Evolutionary conservation across 2,797 vertebrate genomes (phyloP).

Genomic region (Acanthurus leucopareius): DNA sequence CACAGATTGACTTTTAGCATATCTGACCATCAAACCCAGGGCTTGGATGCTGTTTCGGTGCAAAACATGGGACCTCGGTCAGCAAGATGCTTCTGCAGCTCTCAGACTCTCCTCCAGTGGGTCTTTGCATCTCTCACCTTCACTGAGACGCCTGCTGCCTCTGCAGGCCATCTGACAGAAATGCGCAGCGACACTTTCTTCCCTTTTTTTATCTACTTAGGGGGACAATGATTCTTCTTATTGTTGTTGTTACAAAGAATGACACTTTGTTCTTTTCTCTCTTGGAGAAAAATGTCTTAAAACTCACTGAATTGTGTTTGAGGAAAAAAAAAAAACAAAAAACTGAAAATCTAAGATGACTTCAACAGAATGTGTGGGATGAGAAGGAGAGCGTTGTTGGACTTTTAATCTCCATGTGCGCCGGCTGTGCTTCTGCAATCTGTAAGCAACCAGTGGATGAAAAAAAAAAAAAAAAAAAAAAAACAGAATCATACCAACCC

Average conservation of each 20-base stretch:
- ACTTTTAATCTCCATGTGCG: conserved; percentile 87
- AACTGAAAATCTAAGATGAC: conserved; percentile 74
- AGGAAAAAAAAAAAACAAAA: conserved; percentile 33
- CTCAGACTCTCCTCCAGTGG: conserved; percentile 84
- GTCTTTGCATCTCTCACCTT: conserved; percentile 80
- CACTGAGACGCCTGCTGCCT: conserved; percentile 77
- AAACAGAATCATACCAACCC: conserved; percentile 67
- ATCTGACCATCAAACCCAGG: conserved; percentile 83
- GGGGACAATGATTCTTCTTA: conserved; percentile 70
- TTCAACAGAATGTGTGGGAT: conserved; percentile 81
- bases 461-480: conserved; percentile 62
- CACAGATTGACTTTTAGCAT: conserved; percentile 63
- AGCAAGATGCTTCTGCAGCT: conserved; percentile 65
- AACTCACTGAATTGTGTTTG: conserved; percentile 69
- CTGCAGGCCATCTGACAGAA: conserved; percentile 78
- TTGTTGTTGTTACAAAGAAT: conserved; percentile 75
- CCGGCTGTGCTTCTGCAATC: conserved; percentile 89
- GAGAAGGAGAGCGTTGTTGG: conserved; percentile 65
- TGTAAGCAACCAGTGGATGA: conserved; percentile 86
- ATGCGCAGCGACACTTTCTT: conserved; percentile 90
- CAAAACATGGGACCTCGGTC: conserved; percentile 79
- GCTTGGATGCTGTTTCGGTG: conserved; percentile 64
- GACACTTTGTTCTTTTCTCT: conserved; percentile 77
- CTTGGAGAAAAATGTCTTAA: conserved; percentile 83
- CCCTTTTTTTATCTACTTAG: conserved; percentile 83